A percentile compares a stretch with the other conserved stretches of the same genome.
Evolutionary conservation across 2,888 invertebrate genomes (phyloP).

Genomic region (Zhuqinia jingwanae): DNA sequence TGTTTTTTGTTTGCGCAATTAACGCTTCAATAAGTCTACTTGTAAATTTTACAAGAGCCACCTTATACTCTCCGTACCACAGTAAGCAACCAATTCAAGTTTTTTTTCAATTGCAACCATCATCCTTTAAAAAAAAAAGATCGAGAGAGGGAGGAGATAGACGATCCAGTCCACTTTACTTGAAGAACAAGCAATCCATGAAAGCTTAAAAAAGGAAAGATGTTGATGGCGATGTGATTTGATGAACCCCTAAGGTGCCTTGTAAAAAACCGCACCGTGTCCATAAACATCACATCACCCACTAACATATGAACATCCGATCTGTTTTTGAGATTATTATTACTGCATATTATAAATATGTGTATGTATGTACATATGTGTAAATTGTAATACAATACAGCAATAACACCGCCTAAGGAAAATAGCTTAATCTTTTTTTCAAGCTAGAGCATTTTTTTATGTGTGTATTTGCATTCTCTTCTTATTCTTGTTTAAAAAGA

Average conservation of each 20-base stretch:
- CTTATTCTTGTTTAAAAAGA: not conserved
- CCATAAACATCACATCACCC: constrained; percentile 38
- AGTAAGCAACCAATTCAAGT: constrained; percentile 10
- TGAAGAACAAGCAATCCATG: not conserved
- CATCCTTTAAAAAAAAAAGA: not conserved
- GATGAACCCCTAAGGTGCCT: constrained; percentile 64
- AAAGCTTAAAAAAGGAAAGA: not conserved
- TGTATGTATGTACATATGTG: too few species aligned
- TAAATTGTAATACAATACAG: constrained; percentile 43
- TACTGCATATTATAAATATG: too few species aligned
- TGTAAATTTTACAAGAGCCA: not conserved
- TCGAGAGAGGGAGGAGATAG: not conserved
- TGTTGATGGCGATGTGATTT: constrained; percentile 14
- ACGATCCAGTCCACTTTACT: not conserved
- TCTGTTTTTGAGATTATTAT: constrained; percentile 11
- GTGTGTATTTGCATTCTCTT: constrained; percentile 37
- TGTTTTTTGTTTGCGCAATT: not conserved
- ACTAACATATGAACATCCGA: constrained; percentile 41
- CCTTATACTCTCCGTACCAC: not conserved
- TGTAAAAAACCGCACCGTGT: constrained; percentile 27
- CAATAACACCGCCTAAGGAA: constrained; percentile 11
- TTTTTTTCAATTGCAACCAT: constrained; percentile 11
- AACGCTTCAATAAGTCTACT: not conserved
- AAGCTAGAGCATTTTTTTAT: constrained; percentile 26
- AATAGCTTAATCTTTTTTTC: not conserved